Evolutionary conservation across 2,113 vertebrate species (phyloP).

Genomic region (Nesoenas mayeri): DNA sequence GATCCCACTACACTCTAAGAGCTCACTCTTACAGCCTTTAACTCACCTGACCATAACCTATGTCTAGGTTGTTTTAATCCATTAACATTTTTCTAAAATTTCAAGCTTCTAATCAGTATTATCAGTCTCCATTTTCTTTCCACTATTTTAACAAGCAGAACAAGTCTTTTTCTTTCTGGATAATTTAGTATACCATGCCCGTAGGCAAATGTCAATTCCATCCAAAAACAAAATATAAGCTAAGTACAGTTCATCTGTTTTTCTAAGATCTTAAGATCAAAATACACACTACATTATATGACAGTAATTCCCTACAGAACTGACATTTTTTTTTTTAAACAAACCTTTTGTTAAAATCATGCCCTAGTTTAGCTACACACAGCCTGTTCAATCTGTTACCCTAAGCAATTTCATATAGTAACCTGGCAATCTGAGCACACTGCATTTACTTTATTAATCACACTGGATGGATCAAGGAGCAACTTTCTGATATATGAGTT

Average conservation of each 20-base stretch:
- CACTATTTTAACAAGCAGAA: background rate
- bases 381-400: background rate
- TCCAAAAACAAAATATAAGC: background rate
- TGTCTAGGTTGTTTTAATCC: background rate
- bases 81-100: background rate
- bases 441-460: background rate
- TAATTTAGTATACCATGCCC: background rate
- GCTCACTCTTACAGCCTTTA: background rate
- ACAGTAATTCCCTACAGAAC: background rate
- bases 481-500: fast-evolving
- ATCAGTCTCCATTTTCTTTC: background rate
- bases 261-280: background rate
- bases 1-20: background rate
- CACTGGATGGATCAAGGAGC: background rate
- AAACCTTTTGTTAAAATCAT: background rate
- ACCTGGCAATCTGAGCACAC: background rate
- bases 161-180: background rate
- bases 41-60: background rate
- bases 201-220: background rate
- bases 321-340: background rate
- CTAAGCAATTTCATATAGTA: background rate
- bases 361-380: background rate
- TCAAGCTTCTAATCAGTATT: background rate
- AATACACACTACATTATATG: background rate
- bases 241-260: background rate